Evolutionary conservation across 2,797 vertebrate species (phyloP).

Genomic region (Scolopax rusticola): DNA sequence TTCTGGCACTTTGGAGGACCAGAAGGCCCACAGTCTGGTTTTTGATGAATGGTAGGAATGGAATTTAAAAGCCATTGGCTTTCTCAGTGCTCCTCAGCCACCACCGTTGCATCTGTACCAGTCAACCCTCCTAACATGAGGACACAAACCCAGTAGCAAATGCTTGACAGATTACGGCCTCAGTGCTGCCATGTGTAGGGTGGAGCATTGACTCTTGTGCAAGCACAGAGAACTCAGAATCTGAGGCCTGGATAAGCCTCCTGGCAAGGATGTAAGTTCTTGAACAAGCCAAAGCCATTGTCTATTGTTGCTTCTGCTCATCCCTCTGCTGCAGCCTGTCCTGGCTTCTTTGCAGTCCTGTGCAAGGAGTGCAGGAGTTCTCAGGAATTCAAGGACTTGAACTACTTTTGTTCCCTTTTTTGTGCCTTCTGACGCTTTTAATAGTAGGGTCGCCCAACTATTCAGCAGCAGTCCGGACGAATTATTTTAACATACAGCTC

Average conservation of each 20-base stretch:
- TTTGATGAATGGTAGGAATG: background rate
- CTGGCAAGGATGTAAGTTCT: background rate
- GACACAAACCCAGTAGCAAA: background rate
- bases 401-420: background rate
- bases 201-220: background rate
- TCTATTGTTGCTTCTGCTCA: background rate
- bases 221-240: background rate
- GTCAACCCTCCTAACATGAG: background rate
- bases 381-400: background rate
- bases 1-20: background rate
- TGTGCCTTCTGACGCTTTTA: background rate
- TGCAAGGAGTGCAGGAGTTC: background rate
- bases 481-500: background rate
- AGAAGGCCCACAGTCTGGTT: background rate
- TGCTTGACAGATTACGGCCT: background rate
- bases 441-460: background rate
- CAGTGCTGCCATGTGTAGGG: background rate
- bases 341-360: background rate
- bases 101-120: background rate
- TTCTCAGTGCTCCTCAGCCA: background rate
- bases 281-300: rapidly evolving
- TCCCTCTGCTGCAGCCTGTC: background rate
- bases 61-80: background rate
- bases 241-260: background rate
- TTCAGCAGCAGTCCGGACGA: background rate